Conservation (phyloP, 1,140 invertebrate species). For the Lutraria rhynchaena region DNA sequence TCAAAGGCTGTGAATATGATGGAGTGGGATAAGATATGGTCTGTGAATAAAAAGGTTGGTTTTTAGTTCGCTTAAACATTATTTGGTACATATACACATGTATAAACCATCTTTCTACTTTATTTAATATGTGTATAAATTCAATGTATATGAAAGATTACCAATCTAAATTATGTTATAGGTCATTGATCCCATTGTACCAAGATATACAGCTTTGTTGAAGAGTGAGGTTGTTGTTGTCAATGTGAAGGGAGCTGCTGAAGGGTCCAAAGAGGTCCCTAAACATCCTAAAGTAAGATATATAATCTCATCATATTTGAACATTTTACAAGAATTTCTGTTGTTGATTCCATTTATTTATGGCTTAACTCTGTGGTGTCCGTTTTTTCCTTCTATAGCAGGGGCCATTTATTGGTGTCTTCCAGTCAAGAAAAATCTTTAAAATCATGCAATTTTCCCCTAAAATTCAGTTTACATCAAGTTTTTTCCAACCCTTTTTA, state of each 20-base stretch:
- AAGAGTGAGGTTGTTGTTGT: constrained; percentile 87
- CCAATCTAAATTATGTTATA: constrained; percentile 79
- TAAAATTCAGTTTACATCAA: no score
- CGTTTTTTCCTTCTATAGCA: background rate
- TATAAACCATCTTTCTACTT: no score
- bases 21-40: constrained; percentile 99
- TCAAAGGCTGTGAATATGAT: constrained; percentile 98
- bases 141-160: no score
- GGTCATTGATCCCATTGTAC: constrained; percentile 96
- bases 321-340: no score
- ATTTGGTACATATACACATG: no score
- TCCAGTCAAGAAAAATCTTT: no score
- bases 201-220: constrained; percentile 94
- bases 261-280: constrained; percentile 86
- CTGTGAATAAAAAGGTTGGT: constrained; percentile 97
- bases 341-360: background rate
- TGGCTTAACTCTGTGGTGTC: background rate
- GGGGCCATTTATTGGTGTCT: background rate
- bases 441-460: no score
- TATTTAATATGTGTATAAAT: no score
- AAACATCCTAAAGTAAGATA: constrained; percentile 92
- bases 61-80: no score
- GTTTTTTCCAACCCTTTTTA: background rate
- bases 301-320: background rate
- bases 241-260: constrained; percentile 86